A percentile compares a stretch with the other conserved stretches of the same genome.
phyloP scores from a whole-genome alignment of 2,888 invertebrate genomes.

The Stictocephala bisonia region DNA sequence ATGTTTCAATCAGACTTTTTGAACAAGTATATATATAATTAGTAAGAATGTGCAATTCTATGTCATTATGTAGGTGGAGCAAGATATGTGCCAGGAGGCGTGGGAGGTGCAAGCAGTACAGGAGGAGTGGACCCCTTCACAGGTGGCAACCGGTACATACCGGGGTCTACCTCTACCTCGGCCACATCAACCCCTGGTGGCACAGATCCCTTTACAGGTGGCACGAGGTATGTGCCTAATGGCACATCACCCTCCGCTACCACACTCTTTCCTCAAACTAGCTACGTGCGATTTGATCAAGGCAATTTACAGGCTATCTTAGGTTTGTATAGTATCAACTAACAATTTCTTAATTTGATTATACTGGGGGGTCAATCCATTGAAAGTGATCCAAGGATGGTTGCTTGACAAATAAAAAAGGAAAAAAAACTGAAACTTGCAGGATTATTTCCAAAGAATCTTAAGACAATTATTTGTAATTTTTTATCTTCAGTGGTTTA shows the following conservation, averaged over 20 bases:
- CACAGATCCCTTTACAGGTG: slow-evolving; percentile 67
- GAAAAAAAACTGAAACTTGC: no score
- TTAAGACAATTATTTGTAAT: no score
- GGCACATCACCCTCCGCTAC: slow-evolving; percentile 56
- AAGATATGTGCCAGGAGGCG: slow-evolving; percentile 73
- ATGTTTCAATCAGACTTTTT: not conserved
- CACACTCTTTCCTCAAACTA: slow-evolving; percentile 66
- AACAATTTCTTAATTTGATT: no score
- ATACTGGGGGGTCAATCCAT: no score
- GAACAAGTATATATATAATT: no score
- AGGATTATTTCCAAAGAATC: no score
- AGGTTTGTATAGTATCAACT: slow-evolving; percentile 73
- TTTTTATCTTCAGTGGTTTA: no score
- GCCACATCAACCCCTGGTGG: slow-evolving; percentile 17
- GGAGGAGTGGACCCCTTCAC: slow-evolving; percentile 66
- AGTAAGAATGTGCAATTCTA: no score
- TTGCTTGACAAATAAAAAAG: no score
- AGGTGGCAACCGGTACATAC: slow-evolving; percentile 60
- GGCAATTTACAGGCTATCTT: slow-evolving; percentile 80
- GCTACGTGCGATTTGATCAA: slow-evolving; percentile 79
- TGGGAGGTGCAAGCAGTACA: slow-evolving; percentile 59
- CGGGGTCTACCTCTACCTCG: slow-evolving; percentile 8
- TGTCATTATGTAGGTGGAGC: slow-evolving; percentile 71
- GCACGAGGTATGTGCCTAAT: slow-evolving; percentile 53
- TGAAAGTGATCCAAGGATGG: no score